A percentile compares a stretch with the other conserved stretches of the same genome.
Conservation (phyloP, 30 jellyfish, hydroid and myxozoan genomes). For the Cassiopea xamachana region DNA sequence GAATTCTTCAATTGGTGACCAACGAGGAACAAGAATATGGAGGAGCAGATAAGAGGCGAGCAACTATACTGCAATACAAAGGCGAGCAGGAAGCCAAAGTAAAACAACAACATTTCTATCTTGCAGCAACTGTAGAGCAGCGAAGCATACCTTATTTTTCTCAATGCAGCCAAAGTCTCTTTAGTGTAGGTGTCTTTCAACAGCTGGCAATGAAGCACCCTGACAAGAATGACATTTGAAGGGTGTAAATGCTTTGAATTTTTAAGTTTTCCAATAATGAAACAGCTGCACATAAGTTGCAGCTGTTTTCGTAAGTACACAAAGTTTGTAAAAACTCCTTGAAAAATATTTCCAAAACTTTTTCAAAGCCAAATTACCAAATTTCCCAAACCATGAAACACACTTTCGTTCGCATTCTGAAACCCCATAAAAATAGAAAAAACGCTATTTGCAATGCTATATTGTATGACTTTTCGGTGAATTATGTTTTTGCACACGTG, state of each 20-base stretch:
- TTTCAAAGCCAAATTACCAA: no score
- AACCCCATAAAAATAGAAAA: no score
- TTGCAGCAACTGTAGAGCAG: not conserved
- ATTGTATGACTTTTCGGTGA: no score
- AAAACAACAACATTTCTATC: not conserved
- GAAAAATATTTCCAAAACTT: no score
- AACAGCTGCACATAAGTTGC: not conserved
- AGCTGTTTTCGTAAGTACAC: not conserved
- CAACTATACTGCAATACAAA: not conserved
- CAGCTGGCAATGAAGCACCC: slow-evolving; percentile 80
- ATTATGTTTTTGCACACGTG: no score
- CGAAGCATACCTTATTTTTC: slow-evolving; percentile 70
- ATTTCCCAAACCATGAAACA: no score
- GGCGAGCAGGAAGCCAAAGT: not conserved
- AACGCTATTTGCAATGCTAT: no score
- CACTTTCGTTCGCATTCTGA: no score
- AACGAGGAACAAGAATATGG: not conserved
- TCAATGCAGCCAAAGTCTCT: slow-evolving; percentile 83
- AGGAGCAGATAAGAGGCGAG: not conserved
- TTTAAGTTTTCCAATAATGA: not conserved
- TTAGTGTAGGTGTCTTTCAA: slow-evolving; percentile 76
- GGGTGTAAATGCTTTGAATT: not conserved
- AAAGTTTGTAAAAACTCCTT: not conserved
- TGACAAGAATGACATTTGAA: not conserved
- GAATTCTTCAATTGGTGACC: not conserved